phyloP scores from a whole-genome alignment of 2,797 vertebrate species.

The Sebastolobus altivelis region DNA sequence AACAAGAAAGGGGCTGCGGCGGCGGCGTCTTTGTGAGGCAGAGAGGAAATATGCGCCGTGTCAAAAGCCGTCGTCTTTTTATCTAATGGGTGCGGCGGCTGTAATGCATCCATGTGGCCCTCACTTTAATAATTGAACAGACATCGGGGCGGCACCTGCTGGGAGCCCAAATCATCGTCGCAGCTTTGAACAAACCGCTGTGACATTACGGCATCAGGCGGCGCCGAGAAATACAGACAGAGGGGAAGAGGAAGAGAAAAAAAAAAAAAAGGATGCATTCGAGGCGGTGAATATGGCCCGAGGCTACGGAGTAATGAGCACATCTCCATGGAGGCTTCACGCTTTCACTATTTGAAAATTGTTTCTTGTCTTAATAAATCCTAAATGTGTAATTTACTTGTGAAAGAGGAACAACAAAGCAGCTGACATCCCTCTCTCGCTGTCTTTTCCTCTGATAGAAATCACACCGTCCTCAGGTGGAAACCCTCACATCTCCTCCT shows the following conservation, averaged over 20 bases:
- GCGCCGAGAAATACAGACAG: constrained; percentile 84
- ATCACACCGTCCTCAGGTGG: constrained; percentile 85
- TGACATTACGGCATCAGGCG: constrained; percentile 91
- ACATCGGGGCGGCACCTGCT: constrained; percentile 94
- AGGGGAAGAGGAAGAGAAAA: constrained; percentile 25
- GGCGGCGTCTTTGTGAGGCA: constrained; percentile 84
- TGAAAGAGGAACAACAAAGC: constrained; percentile 92
- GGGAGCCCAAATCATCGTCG: constrained; percentile 92
- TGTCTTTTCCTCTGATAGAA: constrained; percentile 69
- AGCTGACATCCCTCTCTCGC: constrained; percentile 73
- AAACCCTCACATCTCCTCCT: constrained; percentile 49
- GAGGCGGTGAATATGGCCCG: constrained; percentile 88
- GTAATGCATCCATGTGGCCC: constrained; percentile 91
- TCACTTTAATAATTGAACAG: constrained; percentile 96
- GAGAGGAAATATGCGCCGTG: constrained; percentile 88
- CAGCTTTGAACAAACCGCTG: constrained; percentile 93
- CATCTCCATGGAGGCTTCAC: constrained; percentile 92
- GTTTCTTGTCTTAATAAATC: constrained; percentile 99
- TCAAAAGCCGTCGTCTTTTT: constrained; percentile 89
- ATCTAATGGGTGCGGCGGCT: constrained; percentile 88
- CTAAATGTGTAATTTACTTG: constrained; percentile 98
- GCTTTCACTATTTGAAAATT: constrained; percentile 95
- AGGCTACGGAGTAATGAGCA: constrained; percentile 99
- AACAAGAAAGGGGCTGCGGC: constrained; percentile 50
- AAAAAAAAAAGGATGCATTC: constrained; percentile 86